Evolutionary conservation across 35 echinoderm and acorn worm species (phyloP).

Genomic region (Heliocidaris tuberculata): DNA sequence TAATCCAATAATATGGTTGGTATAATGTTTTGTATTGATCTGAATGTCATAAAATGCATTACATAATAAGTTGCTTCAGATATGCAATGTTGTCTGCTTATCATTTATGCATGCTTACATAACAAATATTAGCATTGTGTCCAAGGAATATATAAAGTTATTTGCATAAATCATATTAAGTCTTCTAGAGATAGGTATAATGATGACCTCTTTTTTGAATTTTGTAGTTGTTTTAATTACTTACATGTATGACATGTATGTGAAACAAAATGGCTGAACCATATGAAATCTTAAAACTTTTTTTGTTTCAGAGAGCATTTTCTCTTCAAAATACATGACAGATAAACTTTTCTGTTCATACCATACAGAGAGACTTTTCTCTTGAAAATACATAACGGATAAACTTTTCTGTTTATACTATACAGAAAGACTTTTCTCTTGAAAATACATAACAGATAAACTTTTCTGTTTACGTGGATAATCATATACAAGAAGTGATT

Average conservation of each 20-base stretch:
- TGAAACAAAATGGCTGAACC: constrained; percentile 20
- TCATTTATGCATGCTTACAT: background rate
- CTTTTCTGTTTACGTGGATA: background rate
- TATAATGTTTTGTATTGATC: background rate
- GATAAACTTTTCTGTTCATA: background rate
- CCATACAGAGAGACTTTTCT: background rate
- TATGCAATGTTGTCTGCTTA: background rate
- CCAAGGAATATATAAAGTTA: background rate
- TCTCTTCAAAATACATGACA: background rate
- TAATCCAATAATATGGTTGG: constrained; percentile 18
- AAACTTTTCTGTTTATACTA: background rate
- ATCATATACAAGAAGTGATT: background rate
- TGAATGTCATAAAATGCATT: constrained; percentile 29
- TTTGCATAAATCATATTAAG: background rate
- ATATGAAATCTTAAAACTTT: background rate
- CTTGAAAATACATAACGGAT: background rate
- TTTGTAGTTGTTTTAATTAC: background rate
- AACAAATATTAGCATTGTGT: constrained; percentile 29
- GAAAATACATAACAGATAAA: background rate
- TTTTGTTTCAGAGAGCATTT: background rate
- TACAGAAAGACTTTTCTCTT: background rate
- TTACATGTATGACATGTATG: background rate
- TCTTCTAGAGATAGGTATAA: background rate
- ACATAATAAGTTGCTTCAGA: constrained; percentile 13
- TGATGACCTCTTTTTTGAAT: background rate